Evolutionary conservation across 2,113 vertebrate species (phyloP), one percentile per base, ranked within the genome.

Genomic region (Misgurnus anguillicaudatus): DNA sequence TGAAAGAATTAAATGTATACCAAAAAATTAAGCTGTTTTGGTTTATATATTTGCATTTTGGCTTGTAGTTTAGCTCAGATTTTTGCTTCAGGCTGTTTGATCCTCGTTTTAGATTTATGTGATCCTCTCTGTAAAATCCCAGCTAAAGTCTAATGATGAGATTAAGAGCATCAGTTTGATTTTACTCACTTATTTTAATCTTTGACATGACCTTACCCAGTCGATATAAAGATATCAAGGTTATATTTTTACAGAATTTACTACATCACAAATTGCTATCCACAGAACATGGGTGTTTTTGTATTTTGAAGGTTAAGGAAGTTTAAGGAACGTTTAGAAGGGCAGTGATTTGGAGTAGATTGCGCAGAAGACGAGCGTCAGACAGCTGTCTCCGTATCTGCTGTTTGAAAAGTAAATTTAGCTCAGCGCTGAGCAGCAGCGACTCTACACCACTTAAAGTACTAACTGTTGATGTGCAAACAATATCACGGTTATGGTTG

Each of bases 381-480:
- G 78, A 80, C 75, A 78, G 74, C 78, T 85, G 84, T 3, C 5
- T 8, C n/a, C 6, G 13, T 57, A 2, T 42, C 9, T 19, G 47
- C 9, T 16, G 57, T 63, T 61, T 63, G 14, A 77, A 67, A 62
- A 38, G 67, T 83, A 85, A 79, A 83, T 81, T 80, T 82, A 82
- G 82, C 75, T 11, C 31, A 13, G 64, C 53, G 53, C 38, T 8
- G 42, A 39, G 55, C 21, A 31, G n/a, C 31, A n/a, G 42, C 4
- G 39, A 74, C 39, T 19, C 16, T 38, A 67, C 45, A 77, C 58
- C 55, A 47, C 58, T 65, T 82, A 74, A 66, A 76, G 55, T 69
- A 58, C 48, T 19, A 60, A 47, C 55, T 87, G 80, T 84, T 85
- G 65, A 75, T 81, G 65, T 83, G 60, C 74, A 86, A 86, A 86